phyloP scores from a whole-genome alignment of 2,888 invertebrate species.

The Ochropleura plecta region DNA sequence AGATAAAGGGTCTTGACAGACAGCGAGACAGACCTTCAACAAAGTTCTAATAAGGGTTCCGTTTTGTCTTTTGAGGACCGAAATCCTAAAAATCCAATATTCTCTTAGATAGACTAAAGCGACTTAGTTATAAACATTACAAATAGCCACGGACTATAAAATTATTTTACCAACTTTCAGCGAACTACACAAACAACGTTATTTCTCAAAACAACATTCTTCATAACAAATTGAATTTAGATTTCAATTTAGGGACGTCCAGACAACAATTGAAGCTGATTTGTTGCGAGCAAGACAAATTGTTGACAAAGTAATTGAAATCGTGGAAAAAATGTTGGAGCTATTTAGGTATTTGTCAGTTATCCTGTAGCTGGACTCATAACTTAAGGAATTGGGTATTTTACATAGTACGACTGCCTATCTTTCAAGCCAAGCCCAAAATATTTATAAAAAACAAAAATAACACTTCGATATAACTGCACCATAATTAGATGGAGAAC shows the following conservation, averaged over 20 bases:
- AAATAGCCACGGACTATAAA: not conserved
- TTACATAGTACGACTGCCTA: no score
- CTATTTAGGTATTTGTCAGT: not conserved
- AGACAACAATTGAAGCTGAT: slow-evolving; percentile 58
- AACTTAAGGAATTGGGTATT: no score
- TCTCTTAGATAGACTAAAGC: not conserved
- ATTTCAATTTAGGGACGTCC: slow-evolving; percentile 51
- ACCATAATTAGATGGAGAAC: slow-evolving; percentile 15
- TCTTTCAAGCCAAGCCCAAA: no score
- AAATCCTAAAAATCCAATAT: no score
- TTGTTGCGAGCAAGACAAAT: slow-evolving; percentile 48
- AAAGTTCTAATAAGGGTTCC: no score
- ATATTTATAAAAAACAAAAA: no score
- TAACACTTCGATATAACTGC: no score
- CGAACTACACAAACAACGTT: slow-evolving; percentile 8
- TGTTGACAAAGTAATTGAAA: slow-evolving; percentile 30
- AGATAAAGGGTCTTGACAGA: no score
- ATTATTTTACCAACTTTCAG: slow-evolving; percentile 1
- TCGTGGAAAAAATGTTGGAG: not conserved
- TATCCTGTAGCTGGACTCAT: no score
- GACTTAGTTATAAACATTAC: not conserved
- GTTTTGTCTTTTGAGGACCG: no score
- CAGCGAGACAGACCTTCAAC: no score
- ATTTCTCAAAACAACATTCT: slow-evolving; percentile 42
- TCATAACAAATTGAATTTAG: slow-evolving; percentile 54